Evolutionary conservation across 2,113 vertebrate genomes (phyloP).

Genomic region (Blennius ocellaris): DNA sequence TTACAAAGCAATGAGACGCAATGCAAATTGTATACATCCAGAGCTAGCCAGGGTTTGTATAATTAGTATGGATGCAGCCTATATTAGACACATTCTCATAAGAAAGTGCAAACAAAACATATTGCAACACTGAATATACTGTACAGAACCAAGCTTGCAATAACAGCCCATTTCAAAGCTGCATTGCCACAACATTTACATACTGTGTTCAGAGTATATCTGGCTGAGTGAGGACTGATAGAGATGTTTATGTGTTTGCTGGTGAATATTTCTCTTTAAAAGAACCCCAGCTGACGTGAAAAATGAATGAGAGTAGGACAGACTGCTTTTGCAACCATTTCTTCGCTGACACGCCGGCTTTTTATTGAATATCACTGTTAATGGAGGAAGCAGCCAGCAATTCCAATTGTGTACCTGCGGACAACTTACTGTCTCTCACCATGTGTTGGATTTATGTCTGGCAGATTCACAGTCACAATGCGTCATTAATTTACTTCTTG

Average conservation of each 20-base stretch:
- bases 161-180: not conserved
- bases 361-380: constrained; percentile 52
- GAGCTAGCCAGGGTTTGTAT: too few relatives aligned
- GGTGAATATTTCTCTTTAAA: constrained; percentile 26
- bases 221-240: constrained; percentile 14
- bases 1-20: too few relatives aligned
- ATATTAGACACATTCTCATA: not conserved
- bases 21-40: too few relatives aligned
- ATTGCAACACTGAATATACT: not conserved
- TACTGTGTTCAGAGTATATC: not conserved
- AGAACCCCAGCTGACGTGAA: constrained; percentile 50
- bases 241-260: constrained; percentile 22
- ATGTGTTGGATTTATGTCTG: constrained; percentile 74
- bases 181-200: not conserved
- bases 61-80: not conserved
- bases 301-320: constrained; percentile 47
- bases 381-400: constrained; percentile 59
- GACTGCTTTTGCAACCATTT: constrained; percentile 57
- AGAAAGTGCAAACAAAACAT: not conserved
- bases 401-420: constrained; percentile 56
- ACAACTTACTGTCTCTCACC: constrained; percentile 61
- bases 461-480: constrained; percentile 78
- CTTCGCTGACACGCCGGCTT: constrained; percentile 34
- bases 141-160: not conserved
- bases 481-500: constrained; percentile 76